Evolutionary conservation across 2,888 invertebrate species (phyloP).

Genomic region (Lepidochrysops patricia): DNA sequence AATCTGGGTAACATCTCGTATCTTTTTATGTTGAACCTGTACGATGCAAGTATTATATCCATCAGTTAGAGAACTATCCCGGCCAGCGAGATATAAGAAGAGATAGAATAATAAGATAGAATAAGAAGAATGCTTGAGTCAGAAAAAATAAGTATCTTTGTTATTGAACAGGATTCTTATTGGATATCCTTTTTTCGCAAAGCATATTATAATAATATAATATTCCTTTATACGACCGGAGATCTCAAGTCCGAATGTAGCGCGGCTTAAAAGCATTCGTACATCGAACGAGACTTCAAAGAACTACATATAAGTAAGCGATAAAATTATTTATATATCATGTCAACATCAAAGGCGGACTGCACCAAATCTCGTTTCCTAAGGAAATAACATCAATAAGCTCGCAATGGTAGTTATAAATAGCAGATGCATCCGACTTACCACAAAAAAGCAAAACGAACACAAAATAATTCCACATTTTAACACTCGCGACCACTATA

Average conservation of each 20-base stretch:
- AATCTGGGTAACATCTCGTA: too few species aligned
- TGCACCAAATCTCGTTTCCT: slow-evolving; percentile 34
- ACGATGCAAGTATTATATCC: too few species aligned
- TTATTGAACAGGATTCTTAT: too few species aligned
- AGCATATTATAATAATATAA: too few species aligned
- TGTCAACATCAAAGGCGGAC: slow-evolving; percentile 33
- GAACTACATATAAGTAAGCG: slow-evolving; percentile 13
- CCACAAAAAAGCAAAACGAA: slow-evolving; percentile 52
- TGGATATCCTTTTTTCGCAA: too few species aligned
- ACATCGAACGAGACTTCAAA: slow-evolving; percentile 19
- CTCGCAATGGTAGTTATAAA: slow-evolving; percentile 58
- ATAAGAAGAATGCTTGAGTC: too few species aligned
- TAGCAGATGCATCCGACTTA: slow-evolving; percentile 56
- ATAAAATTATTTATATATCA: slow-evolving; percentile 15
- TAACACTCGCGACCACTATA: slow-evolving; percentile 31
- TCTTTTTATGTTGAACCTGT: too few species aligned
- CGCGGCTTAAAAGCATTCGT: not conserved
- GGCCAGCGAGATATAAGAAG: too few species aligned
- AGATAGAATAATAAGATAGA: too few species aligned
- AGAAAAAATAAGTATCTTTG: too few species aligned
- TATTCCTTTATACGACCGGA: not conserved
- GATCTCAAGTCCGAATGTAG: too few species aligned
- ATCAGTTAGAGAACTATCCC: too few species aligned
- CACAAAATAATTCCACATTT: slow-evolving; percentile 54
- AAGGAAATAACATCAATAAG: slow-evolving; percentile 55